Conservation (phyloP, 2,888 invertebrate species). For the Ctena decussata region DNA sequence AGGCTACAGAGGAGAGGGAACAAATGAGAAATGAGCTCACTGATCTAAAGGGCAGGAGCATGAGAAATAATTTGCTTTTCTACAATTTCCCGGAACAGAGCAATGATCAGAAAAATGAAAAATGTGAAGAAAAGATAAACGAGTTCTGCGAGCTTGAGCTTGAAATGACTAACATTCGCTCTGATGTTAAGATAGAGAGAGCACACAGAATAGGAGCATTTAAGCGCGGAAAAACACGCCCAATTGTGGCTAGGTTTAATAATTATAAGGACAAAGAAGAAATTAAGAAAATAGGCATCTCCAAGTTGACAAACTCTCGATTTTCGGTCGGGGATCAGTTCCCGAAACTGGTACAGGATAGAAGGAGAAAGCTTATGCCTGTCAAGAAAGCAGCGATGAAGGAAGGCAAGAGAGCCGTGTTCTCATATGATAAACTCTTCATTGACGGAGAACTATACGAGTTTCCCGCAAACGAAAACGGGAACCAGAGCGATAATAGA, state of each 20-base stretch:
- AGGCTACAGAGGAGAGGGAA: too few relatives aligned
- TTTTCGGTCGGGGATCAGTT: neutral
- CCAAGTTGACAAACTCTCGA: neutral
- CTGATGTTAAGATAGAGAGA: neutral
- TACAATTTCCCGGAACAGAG: neutral
- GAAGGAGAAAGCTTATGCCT: neutral
- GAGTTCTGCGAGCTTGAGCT: neutral
- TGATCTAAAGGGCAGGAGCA: neutral
- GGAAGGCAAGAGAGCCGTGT: neutral
- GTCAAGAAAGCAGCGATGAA: neutral
- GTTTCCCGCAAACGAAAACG: neutral
- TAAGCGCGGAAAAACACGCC: neutral
- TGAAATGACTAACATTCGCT: neutral
- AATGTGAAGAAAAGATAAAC: neutral
- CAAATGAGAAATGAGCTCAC: too few relatives aligned
- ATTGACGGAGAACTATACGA: neutral
- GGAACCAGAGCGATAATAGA: constrained; percentile 8
- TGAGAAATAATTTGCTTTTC: neutral
- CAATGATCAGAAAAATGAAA: neutral
- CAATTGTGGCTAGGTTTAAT: neutral
- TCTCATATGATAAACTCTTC: neutral
- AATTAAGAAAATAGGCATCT: neutral
- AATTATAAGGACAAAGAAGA: neutral
- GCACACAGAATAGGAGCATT: neutral
- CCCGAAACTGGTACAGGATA: neutral